These are phyloP conservation scores for Scleropages formosus DNA, from an alignment of 2,797 vertebrate species.

Conservation along the genomic window DNA sequence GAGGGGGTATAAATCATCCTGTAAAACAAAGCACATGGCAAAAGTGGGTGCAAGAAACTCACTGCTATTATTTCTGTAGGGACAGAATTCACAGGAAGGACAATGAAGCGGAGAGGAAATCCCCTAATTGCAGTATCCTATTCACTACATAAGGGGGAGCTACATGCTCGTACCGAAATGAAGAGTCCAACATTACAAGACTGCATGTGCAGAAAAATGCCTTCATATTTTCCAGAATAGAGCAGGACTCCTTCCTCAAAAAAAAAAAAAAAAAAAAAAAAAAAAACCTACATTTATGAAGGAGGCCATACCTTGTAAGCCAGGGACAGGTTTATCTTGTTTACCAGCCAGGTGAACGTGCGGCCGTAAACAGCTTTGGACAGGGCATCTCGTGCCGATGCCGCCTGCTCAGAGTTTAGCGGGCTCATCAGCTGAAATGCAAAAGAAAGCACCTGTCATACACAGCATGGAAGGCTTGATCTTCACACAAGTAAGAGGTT, in stretches of 20 bases:
- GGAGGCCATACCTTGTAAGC: slow-evolving; percentile 74
- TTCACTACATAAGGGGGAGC: slow-evolving; percentile 17
- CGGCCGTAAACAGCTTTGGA: slow-evolving; percentile 93
- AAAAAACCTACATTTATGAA: background rate
- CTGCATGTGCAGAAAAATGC: background rate
- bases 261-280: too few species aligned
- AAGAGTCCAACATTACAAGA: too few species aligned
- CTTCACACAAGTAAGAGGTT: background rate
- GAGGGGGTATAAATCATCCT: slow-evolving; percentile 81
- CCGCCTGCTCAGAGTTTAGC: slow-evolving; percentile 91
- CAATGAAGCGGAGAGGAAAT: background rate
- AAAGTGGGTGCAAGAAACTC: slow-evolving; percentile 9
- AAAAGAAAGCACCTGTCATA: slow-evolving; percentile 17
- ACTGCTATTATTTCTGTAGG: background rate
- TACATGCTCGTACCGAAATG: background rate
- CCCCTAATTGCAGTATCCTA: background rate
- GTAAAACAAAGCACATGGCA: slow-evolving; percentile 22
- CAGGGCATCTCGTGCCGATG: slow-evolving; percentile 85
- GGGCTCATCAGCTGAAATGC: slow-evolving; percentile 84
- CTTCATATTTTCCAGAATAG: background rate
- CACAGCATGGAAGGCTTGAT: background rate
- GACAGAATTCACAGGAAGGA: background rate
- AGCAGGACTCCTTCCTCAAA: background rate
- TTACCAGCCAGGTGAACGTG: slow-evolving; percentile 95
- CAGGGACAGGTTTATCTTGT: slow-evolving; percentile 90